Evolutionary conservation across 1,140 invertebrate species (phyloP).

Genomic region (Camponotus floridanus): DNA sequence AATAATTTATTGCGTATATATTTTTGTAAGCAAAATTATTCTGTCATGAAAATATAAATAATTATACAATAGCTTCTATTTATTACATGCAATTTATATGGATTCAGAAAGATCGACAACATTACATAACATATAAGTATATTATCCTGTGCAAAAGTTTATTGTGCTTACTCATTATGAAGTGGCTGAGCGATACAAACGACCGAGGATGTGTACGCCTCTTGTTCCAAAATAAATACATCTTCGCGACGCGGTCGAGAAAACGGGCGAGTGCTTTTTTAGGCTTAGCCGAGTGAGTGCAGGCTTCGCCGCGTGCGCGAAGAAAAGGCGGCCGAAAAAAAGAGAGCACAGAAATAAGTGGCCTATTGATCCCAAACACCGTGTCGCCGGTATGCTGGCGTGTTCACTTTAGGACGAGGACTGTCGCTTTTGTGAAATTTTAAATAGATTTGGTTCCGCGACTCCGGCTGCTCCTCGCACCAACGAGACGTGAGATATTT

Average conservation of each 20-base stretch:
- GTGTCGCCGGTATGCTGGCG: slow-evolving; percentile 60
- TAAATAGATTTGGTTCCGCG: slow-evolving; percentile 62
- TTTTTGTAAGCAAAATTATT: too few relatives aligned
- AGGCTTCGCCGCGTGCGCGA: slow-evolving; percentile 10
- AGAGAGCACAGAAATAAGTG: slow-evolving; percentile 66
- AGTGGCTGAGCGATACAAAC: slow-evolving; percentile 28
- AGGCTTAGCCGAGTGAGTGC: slow-evolving; percentile 53
- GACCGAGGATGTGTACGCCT: not conserved
- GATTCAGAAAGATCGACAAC: not conserved
- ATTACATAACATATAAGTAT: too few relatives aligned
- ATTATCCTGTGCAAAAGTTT: not conserved
- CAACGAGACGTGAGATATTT: slow-evolving; percentile 18
- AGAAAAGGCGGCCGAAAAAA: slow-evolving; percentile 63
- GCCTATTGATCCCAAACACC: slow-evolving; percentile 66
- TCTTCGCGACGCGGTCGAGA: slow-evolving; percentile 41
- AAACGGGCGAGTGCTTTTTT: slow-evolving; percentile 61
- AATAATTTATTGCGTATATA: not conserved
- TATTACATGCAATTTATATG: not conserved
- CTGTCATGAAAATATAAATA: not conserved
- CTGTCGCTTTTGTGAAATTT: slow-evolving; percentile 58
- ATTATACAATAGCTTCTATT: not conserved
- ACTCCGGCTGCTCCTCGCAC: not conserved
- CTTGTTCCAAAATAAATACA: slow-evolving; percentile 56
- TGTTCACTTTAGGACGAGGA: slow-evolving; percentile 59
- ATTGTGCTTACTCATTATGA: not conserved